Base-by-base conservation (phyloP, 2,888 invertebrate genomes). In the Formica aserva region DNA sequence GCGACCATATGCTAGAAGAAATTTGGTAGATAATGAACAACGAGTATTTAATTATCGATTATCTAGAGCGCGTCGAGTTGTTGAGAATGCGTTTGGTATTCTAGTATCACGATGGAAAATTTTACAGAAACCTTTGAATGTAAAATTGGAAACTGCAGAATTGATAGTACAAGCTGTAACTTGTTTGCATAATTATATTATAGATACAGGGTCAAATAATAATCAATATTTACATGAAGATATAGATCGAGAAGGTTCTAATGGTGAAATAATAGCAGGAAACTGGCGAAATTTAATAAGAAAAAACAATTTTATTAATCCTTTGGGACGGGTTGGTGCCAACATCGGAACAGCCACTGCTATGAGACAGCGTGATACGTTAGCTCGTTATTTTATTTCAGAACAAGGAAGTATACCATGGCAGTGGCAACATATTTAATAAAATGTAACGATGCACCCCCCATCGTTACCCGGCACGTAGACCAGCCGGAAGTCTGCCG, bases 31-130 rank as follows among this genome's bases (percentile, higher is more conserved):
- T 52, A 52, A 18, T 32, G n/a, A 71, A 0, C n/a, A 52, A 32
- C n/a, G 3, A 13, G 1, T 71, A 13, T 71, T 32, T 22, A 71
- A 71, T 35, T 71, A 71, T 22, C 69, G 52, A 2, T 22, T 52
- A 6, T 32, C 52, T 32, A 35, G 32, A 35, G 69, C 69, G 55
- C 48, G 22, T 1, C 52, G 71, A 13, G 8, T 71, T 0, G n/a
- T 69, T 1, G 52, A 69, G 52, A 69, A 69, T 52, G 8, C 67
- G 11, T 71, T 71, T 22, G 52, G 52, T 0, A 71, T 71, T 29
- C 52, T 71, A 0, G 35, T 55, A 1, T 6, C 71, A 22, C 11
- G 35, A n/a, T 71, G 71, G 69, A n/a, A 8, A 15, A 55, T 32
- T 2, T 3, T 71, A 6, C 35, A 35, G 1, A 35, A n/a, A 52